These are phyloP conservation scores for Agrilus planipennis DNA, from an alignment of 1,140 invertebrate genomes.

Conservation along the genomic window DNA sequence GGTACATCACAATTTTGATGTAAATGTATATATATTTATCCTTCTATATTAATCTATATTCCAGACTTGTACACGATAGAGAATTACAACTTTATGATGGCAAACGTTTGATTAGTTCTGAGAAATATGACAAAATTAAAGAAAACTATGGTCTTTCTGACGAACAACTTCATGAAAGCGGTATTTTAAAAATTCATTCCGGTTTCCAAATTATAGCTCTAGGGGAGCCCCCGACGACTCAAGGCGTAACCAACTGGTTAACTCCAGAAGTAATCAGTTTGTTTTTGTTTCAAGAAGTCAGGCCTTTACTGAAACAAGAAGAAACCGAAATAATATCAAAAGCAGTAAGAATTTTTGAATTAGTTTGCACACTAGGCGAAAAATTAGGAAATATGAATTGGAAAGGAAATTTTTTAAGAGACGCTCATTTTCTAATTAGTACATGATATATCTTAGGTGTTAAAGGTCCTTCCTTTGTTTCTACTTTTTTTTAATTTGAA, in stretches of 20 bases:
- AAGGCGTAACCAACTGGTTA: slow-evolving; percentile 60
- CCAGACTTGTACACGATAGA: slow-evolving; percentile 73
- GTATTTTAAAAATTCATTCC: slow-evolving; percentile 69
- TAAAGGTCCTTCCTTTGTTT: not conserved
- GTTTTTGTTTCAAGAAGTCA: slow-evolving; percentile 83
- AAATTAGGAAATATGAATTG: no score
- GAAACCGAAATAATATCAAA: slow-evolving; percentile 70
- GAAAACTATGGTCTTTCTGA: slow-evolving; percentile 42
- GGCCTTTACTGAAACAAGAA: slow-evolving; percentile 65
- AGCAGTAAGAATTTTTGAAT: slow-evolving; percentile 48
- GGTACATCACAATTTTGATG: slow-evolving; percentile 47
- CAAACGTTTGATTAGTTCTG: slow-evolving; percentile 54
- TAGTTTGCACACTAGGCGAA: slow-evolving; percentile 6
- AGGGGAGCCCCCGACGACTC: slow-evolving; percentile 64
- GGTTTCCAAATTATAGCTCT: slow-evolving; percentile 81
- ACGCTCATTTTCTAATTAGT: no score
- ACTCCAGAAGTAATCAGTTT: slow-evolving; percentile 82
- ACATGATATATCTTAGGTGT: slow-evolving; percentile 2
- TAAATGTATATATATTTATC: not conserved
- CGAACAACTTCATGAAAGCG: slow-evolving; percentile 49
- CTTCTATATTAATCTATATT: not conserved
- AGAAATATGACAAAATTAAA: slow-evolving; percentile 63
- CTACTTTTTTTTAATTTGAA: no score
- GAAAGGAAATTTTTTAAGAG: no score
- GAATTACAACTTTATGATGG: slow-evolving; percentile 84